A percentile compares a stretch with the other conserved stretches of the same genome.
phyloP scores from a whole-genome alignment of 2,888 invertebrate genomes.

The Neria commutata region DNA sequence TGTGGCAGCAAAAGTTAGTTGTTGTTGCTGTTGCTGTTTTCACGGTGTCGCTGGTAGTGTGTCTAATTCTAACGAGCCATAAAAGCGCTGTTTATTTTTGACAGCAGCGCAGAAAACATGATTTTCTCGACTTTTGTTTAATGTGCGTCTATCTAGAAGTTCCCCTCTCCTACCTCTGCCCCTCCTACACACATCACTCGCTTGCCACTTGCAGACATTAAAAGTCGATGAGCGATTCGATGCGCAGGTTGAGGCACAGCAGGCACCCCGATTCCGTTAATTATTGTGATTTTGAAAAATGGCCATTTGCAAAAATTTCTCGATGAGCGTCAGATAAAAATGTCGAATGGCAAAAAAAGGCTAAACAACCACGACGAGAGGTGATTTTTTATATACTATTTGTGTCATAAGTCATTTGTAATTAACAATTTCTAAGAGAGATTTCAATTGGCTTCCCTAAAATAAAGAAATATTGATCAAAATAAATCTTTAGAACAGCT shows the following conservation, averaged over 20 bases:
- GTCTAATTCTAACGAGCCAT: constrained; percentile 21
- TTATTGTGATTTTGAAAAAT: constrained; percentile 32
- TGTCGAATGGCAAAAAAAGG: constrained; percentile 1
- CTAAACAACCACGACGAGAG: too few relatives aligned
- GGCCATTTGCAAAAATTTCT: too few relatives aligned
- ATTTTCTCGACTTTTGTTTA: constrained; percentile 8
- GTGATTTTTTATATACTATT: too few relatives aligned
- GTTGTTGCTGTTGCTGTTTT: constrained; percentile 2
- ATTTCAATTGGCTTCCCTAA: too few relatives aligned
- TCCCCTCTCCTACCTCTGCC: background rate
- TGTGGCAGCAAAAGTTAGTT: background rate
- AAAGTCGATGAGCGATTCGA: constrained; percentile 29
- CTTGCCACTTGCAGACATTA: background rate
- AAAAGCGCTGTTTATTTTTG: constrained; percentile 31
- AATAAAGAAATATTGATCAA: too few relatives aligned
- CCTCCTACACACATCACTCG: background rate
- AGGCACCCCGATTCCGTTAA: constrained; percentile 38
- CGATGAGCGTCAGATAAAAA: constrained; percentile 25
- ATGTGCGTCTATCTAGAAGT: background rate
- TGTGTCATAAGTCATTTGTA: too few relatives aligned
- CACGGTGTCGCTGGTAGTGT: constrained; percentile 11
- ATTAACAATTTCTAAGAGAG: too few relatives aligned
- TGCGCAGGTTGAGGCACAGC: constrained; percentile 28
- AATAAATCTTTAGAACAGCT: too few relatives aligned
- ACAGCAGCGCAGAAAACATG: constrained; percentile 21